Evolutionary conservation across 92 coral and sea anemone species (phyloP).

Genomic region (Epizoanthus stellaris): DNA sequence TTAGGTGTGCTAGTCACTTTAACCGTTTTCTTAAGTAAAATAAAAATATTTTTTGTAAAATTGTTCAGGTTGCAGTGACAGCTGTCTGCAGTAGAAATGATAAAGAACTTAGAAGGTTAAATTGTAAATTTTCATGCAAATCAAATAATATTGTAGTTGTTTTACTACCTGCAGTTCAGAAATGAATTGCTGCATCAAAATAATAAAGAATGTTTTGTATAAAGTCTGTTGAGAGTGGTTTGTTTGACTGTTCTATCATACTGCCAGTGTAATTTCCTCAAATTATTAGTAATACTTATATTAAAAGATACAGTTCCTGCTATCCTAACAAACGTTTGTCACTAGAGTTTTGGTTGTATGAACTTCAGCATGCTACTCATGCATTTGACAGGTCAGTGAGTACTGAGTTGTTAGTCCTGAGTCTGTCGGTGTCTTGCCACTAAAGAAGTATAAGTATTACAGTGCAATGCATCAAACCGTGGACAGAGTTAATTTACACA

Average conservation of each 20-base stretch:
- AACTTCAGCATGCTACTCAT: no score
- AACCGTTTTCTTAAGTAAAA: slow-evolving; percentile 4
- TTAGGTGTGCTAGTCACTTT: not conserved
- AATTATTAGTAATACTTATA: no score
- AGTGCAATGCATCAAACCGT: no score
- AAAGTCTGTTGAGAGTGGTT: slow-evolving; percentile 1
- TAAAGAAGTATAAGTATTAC: no score
- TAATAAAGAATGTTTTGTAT: slow-evolving; percentile 11
- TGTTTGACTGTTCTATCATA: not conserved
- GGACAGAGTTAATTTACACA: no score
- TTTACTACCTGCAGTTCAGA: not conserved
- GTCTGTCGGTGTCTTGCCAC: no score
- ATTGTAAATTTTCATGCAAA: slow-evolving; percentile 25
- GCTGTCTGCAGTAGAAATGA: not conserved
- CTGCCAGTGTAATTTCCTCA: no score
- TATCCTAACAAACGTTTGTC: no score
- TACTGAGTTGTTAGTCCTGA: no score
- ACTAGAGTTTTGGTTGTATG: no score
- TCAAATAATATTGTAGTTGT: slow-evolving; percentile 15
- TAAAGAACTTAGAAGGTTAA: not conserved
- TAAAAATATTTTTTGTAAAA: slow-evolving; percentile 40
- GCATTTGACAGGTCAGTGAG: no score
- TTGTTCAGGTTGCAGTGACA: slow-evolving; percentile 14
- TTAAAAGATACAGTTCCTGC: no score
- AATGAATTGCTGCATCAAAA: slow-evolving; percentile 9